phyloP scores from a whole-genome alignment of 2,797 vertebrate genomes.

The Chelonia mydas region DNA sequence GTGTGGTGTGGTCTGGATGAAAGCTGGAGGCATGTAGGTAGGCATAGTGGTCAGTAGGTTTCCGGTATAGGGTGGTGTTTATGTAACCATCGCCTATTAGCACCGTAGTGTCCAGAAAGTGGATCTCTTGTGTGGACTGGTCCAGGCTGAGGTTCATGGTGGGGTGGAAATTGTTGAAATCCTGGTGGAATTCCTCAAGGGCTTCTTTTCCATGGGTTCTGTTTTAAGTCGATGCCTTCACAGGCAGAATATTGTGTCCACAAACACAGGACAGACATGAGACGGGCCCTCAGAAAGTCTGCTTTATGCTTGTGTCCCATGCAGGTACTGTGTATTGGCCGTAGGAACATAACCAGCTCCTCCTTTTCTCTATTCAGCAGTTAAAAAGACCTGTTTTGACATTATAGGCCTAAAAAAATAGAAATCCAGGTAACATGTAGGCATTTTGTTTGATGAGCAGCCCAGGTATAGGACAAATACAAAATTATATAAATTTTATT shows the following conservation, averaged over 20 bases:
- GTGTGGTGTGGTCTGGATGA: no score
- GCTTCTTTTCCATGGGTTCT: not conserved
- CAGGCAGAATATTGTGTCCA: not conserved
- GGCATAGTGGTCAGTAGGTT: no score
- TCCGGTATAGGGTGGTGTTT: no score
- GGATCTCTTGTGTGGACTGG: no score
- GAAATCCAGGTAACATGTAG: not conserved
- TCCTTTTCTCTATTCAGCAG: slow-evolving; percentile 4
- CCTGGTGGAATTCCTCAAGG: no score
- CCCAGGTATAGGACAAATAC: no score
- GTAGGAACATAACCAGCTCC: not conserved
- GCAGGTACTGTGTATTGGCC: not conserved
- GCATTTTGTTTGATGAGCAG: not conserved
- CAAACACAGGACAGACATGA: not conserved
- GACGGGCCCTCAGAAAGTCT: not conserved
- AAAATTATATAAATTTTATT: no score
- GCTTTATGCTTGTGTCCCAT: not conserved
- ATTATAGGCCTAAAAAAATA: not conserved
- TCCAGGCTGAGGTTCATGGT: no score
- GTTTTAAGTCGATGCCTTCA: not conserved
- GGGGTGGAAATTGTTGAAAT: no score
- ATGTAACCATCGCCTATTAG: no score
- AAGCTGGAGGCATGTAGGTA: no score
- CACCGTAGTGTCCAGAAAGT: no score
- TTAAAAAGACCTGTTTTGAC: not conserved